phyloP scores from a whole-genome alignment of 2,888 invertebrate species.

The Ectropis crepuscularia region DNA sequence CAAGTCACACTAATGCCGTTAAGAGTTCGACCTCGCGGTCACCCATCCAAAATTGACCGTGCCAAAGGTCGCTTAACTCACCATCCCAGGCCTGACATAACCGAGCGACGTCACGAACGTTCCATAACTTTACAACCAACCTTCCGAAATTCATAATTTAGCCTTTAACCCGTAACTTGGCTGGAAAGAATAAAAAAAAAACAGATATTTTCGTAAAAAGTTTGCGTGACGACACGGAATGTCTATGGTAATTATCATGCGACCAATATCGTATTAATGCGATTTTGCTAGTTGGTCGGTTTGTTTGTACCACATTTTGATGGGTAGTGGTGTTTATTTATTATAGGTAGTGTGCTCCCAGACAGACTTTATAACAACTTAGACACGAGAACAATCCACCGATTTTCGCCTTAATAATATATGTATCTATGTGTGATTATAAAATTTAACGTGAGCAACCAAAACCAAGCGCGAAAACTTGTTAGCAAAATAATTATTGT shows the following conservation, averaged over 20 bases:
- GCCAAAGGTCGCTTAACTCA: background rate
- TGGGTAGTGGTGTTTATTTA: too few species aligned
- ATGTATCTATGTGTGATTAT: too few species aligned
- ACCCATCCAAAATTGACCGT: background rate
- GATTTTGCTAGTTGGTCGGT: background rate
- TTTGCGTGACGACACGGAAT: slow-evolving; percentile 42
- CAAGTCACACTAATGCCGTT: too few species aligned
- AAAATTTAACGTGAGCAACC: too few species aligned
- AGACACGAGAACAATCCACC: too few species aligned
- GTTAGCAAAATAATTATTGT: slow-evolving; percentile 20
- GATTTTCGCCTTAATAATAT: too few species aligned
- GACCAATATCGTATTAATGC: slow-evolving; percentile 28
- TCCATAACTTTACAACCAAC: slow-evolving; percentile 4
- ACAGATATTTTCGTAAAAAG: slow-evolving; percentile 37
- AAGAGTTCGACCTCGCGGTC: too few species aligned
- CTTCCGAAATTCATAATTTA: slow-evolving; percentile 15
- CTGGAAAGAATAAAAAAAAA: slow-evolving; percentile 24
- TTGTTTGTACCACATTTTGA: background rate
- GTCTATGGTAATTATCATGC: slow-evolving; percentile 44
- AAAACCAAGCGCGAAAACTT: background rate
- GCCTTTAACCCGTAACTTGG: slow-evolving; percentile 12
- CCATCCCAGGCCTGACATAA: background rate
- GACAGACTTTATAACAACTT: too few species aligned
- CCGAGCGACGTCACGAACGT: background rate
- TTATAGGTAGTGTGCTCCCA: too few species aligned